A percentile compares a stretch with the other conserved stretches of the same genome.
Conservation (phyloP, 2,888 invertebrate species). For the Syritta pipiens region DNA sequence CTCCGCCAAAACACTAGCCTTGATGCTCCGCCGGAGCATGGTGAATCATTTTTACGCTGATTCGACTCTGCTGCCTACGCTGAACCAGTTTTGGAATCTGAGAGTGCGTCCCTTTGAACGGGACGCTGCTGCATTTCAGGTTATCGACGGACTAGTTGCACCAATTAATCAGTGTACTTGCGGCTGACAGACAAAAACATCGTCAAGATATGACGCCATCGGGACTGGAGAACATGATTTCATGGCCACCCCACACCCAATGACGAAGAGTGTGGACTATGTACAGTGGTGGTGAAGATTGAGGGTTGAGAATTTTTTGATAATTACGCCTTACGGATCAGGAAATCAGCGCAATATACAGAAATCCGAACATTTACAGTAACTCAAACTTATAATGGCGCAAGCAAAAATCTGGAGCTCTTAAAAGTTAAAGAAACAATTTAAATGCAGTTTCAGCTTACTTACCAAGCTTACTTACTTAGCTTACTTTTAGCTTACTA, state of each 20-base stretch:
- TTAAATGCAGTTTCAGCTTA: too few relatives aligned
- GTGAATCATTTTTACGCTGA: conserved; percentile 18
- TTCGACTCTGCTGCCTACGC: conserved; percentile 8
- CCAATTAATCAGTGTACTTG: conserved; percentile 54
- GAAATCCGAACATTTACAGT: too few relatives aligned
- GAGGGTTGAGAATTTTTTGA: neutral
- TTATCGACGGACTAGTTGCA: conserved; percentile 32
- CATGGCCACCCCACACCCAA: conserved; percentile 57
- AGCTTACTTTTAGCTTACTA: too few relatives aligned
- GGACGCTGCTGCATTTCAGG: too few relatives aligned
- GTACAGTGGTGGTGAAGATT: conserved; percentile 28
- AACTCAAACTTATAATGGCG: too few relatives aligned
- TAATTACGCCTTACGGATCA: too few relatives aligned
- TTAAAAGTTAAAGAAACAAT: too few relatives aligned
- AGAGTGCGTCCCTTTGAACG: conserved; percentile 11
- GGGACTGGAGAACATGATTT: conserved; percentile 38
- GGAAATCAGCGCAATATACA: too few relatives aligned
- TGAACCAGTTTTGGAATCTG: conserved; percentile 24
- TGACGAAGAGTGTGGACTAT: neutral
- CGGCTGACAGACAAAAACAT: conserved; percentile 33
- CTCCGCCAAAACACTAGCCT: conserved; percentile 16
- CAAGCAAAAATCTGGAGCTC: too few relatives aligned
- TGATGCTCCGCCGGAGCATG: neutral
- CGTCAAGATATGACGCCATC: conserved; percentile 58
- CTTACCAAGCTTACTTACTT: too few relatives aligned